Percentiles rank a stretch among this genome's conserved stretches.
phyloP scores from a whole-genome alignment of 92 coral and sea anemone genomes.

The Actinernus sp. region DNA sequence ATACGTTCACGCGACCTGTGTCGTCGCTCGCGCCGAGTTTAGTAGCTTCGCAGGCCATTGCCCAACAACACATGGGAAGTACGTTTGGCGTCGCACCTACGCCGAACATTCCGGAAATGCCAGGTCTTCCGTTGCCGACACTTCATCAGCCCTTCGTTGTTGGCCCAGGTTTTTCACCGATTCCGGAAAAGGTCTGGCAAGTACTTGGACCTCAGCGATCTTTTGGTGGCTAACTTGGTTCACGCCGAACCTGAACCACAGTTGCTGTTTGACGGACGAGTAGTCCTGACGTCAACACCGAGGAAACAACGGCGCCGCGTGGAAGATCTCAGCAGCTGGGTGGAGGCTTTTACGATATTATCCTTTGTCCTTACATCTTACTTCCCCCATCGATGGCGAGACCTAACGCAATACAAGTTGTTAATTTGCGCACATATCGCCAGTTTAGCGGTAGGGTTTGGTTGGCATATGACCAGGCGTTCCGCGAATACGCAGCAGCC shows the following conservation, averaged over 20 bases:
- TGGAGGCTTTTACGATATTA: conserved; percentile 4
- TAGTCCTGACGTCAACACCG: conserved; percentile 5
- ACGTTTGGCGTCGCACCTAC: no score
- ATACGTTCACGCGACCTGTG: no score
- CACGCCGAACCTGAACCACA: conserved; percentile 8
- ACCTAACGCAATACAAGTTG: not conserved
- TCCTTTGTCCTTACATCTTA: not conserved
- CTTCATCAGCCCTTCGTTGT: conserved; percentile 24
- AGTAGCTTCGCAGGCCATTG: no score
- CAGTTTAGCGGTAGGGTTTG: conserved; percentile 24
- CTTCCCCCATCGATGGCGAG: conserved; percentile 15
- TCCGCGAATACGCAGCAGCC: conserved; percentile 29
- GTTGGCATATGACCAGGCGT: conserved; percentile 18
- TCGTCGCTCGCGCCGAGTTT: no score
- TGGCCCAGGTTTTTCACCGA: conserved; percentile 25
- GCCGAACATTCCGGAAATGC: no score
- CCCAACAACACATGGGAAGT: no score
- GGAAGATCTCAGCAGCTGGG: conserved; percentile 4
- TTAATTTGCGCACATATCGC: conserved; percentile 22
- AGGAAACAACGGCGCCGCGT: conserved; percentile 5
- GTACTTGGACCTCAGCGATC: conserved; percentile 5
- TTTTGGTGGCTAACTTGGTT: conserved; percentile 6
- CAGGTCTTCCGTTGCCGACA: no score
- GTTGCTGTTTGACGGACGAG: conserved; percentile 14
- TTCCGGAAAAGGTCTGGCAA: conserved; percentile 16